Evolutionary conservation across 2,888 invertebrate genomes (phyloP), one percentile per base, ranked within the genome.

Genomic region (Athrips mouffetella): DNA sequence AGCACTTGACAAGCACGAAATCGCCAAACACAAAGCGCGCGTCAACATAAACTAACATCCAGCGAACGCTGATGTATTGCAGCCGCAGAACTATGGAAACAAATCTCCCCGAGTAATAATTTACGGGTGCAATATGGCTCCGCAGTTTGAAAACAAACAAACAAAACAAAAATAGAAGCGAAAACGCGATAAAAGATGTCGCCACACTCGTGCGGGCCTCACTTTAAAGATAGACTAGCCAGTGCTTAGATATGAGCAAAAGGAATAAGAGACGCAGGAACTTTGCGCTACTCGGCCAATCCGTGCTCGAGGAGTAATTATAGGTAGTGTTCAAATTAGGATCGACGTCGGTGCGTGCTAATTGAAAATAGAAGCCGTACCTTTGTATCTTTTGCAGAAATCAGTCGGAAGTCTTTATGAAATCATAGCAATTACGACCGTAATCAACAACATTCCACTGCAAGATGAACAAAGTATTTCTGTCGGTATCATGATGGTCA

Each of bases 71-170:
- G 86, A 87, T 85, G 77, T 75, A 87, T 86, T 72, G 79, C 80
- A 68, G 79, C 85, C 84, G 74, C 85, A 80, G 75, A 77, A 80
- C 85, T 85, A 83, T 86, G 81, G 84, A 81, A 81, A 85, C 87
- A 86, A 86, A 85, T 86, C 85, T 85, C 80, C 76, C 76, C 65
- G 70, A 62, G 77, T 70, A 77, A 86, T 85, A 85, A 87, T 82
- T 88, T 82, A 86, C 79, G 73, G 72, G 73, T 77, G 78, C 84
- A 82, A 80, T 84, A 82, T 85, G 78, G 78, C 71, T 65, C 66
- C 75, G 71, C 76, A 76, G 72, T 78, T 80, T 68, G 71, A 78
- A 80, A 79, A 80, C 80, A 78, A 79, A 78, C 72, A 72, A 72
- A 77, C 74, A 73, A 72, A 76, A 77, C 74, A 73, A 78, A 79